A percentile compares a stretch with the other conserved stretches of the same genome.
Conservation (phyloP, 2,888 invertebrate genomes). For the Octodonta nipae region DNA sequence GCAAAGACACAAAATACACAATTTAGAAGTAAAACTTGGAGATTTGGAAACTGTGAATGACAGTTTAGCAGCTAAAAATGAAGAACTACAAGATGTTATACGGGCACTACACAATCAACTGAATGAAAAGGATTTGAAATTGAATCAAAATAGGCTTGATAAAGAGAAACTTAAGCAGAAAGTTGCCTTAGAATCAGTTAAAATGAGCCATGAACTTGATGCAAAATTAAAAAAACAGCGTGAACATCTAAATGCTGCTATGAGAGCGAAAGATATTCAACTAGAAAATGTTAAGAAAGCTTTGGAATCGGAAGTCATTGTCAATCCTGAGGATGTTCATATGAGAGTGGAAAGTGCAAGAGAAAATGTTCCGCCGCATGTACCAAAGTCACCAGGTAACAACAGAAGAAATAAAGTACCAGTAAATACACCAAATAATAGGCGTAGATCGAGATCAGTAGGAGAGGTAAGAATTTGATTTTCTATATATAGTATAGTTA, state of each 20-base stretch:
- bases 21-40: slow-evolving; percentile 52
- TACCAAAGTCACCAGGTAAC: not conserved
- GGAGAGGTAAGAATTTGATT: slow-evolving; percentile 8
- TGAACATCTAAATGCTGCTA: slow-evolving; percentile 39
- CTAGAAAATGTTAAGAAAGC: slow-evolving; percentile 35
- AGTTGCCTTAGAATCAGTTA: slow-evolving; percentile 59
- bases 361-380: slow-evolving; percentile 8
- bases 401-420: not conserved
- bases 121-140: slow-evolving; percentile 48
- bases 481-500: too few species aligned
- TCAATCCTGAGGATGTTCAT: slow-evolving; percentile 9
- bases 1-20: slow-evolving; percentile 51
- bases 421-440: slow-evolving; percentile 5
- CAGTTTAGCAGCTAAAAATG: slow-evolving; percentile 47
- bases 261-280: slow-evolving; percentile 47
- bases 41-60: slow-evolving; percentile 51
- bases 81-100: slow-evolving; percentile 42
- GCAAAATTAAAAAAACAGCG: slow-evolving; percentile 45
- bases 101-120: slow-evolving; percentile 28
- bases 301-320: slow-evolving; percentile 10
- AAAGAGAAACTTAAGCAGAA: slow-evolving; percentile 54
- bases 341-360: not conserved
- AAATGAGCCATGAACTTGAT: slow-evolving; percentile 57
- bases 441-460: slow-evolving; percentile 9
- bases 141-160: slow-evolving; percentile 51